A percentile compares a stretch with the other conserved stretches of the same genome.
phyloP scores from a whole-genome alignment of 2,113 vertebrate species.

The Tachuris rubrigastra region DNA sequence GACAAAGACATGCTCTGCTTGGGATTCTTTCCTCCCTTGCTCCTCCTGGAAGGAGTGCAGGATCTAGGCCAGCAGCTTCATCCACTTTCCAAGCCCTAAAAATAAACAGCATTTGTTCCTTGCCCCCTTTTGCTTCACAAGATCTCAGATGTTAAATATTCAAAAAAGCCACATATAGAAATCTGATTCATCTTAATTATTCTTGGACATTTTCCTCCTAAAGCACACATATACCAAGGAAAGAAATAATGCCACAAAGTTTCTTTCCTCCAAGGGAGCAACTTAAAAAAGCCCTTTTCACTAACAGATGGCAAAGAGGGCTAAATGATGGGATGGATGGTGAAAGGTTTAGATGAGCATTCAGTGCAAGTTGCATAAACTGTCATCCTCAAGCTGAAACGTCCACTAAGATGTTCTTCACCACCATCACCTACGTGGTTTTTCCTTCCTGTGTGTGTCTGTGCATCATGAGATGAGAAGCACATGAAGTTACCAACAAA shows the following conservation, averaged over 20 bases:
- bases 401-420: background rate
- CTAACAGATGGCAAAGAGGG: background rate
- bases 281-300: background rate
- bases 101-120: constrained; percentile 27
- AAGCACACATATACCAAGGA: background rate
- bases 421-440: background rate
- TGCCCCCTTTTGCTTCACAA: constrained; percentile 51
- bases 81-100: constrained; percentile 27
- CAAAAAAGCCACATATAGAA: constrained; percentile 40
- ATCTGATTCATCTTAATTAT: constrained; percentile 60
- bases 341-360: constrained; percentile 4
- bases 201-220: constrained; percentile 30
- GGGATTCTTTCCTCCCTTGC: background rate
- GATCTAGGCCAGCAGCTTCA: constrained; percentile 38
- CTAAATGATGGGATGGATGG: background rate
- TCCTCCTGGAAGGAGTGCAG: constrained; percentile 8
- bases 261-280: background rate
- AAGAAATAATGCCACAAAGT: background rate
- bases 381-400: background rate
- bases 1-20: background rate
- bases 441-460: background rate
- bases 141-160: constrained; percentile 56
- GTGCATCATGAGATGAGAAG: fast-evolving
- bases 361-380: background rate
- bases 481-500: background rate